Conservation (phyloP, 2,113 vertebrate genomes). For the Lamprotornis superbus region DNA sequence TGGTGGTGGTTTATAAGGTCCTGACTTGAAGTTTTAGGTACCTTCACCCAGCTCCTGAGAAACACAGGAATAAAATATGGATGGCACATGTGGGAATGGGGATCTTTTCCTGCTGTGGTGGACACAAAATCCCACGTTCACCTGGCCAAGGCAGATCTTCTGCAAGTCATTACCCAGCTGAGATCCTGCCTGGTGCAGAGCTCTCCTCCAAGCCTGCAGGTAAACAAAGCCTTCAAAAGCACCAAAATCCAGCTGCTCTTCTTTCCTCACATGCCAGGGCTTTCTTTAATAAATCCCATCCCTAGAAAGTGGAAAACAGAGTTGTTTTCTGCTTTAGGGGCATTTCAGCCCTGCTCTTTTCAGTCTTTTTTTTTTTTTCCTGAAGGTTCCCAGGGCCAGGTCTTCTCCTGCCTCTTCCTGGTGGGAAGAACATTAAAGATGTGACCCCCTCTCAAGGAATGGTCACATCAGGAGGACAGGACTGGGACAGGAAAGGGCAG, state of each 20-base stretch:
- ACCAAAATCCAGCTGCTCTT: neutral
- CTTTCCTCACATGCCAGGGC: neutral
- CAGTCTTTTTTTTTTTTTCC: neutral
- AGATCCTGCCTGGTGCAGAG: neutral
- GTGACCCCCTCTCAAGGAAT: neutral
- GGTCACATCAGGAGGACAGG: neutral
- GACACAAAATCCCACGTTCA: neutral
- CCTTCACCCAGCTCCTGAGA: neutral
- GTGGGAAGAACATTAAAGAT: neutral
- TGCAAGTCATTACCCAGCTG: neutral
- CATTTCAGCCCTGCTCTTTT: neutral
- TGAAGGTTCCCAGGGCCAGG: neutral
- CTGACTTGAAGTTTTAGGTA: neutral
- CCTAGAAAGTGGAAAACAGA: neutral
- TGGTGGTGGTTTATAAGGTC: neutral
- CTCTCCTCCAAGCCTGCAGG: conserved; percentile 4
- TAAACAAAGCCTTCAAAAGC: conserved; percentile 34
- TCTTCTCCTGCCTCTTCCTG: neutral
- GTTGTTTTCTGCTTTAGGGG: neutral
- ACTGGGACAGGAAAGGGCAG: neutral
- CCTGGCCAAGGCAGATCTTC: neutral
- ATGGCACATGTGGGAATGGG: neutral
- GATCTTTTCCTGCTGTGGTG: neutral
- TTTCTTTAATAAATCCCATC: conserved; percentile 27
- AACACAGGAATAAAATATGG: fast-evolving